Conservation (phyloP, 1,140 invertebrate genomes). For the Formica selysi region DNA sequence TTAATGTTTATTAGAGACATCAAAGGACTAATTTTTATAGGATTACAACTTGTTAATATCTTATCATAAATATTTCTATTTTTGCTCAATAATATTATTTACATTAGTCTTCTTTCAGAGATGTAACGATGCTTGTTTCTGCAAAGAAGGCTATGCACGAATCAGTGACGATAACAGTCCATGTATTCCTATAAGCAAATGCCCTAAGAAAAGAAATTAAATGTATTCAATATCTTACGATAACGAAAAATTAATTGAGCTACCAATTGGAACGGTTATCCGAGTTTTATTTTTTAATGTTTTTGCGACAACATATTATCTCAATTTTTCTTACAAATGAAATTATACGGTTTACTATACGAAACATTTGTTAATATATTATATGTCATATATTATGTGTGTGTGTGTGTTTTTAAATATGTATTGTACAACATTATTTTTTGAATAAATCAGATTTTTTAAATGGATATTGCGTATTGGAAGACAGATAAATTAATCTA, state of each 20-base stretch:
- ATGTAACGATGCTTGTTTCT: constrained; percentile 65
- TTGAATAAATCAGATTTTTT: constrained; percentile 9
- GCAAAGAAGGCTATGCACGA: constrained; percentile 44
- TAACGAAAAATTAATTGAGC: no score
- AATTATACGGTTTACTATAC: no score
- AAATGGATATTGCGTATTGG: background rate
- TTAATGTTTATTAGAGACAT: background rate
- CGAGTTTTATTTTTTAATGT: background rate
- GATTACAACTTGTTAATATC: background rate
- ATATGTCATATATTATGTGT: no score
- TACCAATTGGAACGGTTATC: background rate
- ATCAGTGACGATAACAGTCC: fast-evolving
- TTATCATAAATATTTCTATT: background rate
- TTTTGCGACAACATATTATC: no score
- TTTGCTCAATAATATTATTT: background rate
- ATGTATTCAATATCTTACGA: no score
- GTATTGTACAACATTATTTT: background rate
- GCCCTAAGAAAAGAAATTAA: background rate
- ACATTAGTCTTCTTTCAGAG: constrained; percentile 38
- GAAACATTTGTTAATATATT: no score
- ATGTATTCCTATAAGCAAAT: constrained; percentile 9
- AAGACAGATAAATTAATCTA: background rate
- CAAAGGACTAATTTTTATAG: constrained; percentile 6
- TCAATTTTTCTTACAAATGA: no score
- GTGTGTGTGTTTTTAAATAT: background rate